Evolutionary conservation across 2,888 invertebrate genomes (phyloP).

Genomic region (Parnassius glacialis): DNA sequence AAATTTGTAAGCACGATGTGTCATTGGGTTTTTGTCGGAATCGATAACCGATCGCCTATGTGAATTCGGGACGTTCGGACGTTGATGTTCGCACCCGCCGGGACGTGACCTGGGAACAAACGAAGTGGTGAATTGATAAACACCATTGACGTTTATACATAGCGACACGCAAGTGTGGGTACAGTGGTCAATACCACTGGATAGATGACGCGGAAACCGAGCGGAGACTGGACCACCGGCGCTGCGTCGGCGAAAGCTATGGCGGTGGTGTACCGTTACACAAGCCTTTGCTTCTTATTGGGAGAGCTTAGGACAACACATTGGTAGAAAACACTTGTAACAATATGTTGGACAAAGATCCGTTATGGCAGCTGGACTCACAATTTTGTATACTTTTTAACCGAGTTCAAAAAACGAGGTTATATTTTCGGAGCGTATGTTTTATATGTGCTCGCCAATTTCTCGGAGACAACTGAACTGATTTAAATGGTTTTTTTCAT

Average conservation of each 20-base stretch:
- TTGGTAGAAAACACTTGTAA: neutral
- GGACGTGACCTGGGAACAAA: slow-evolving; percentile 19
- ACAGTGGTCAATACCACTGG: neutral
- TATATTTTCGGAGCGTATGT: too few relatives aligned
- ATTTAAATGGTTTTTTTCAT: too few relatives aligned
- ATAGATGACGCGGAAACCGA: slow-evolving; percentile 1
- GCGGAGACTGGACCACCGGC: slow-evolving; percentile 13
- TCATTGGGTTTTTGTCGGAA: slow-evolving; percentile 17
- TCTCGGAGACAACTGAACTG: too few relatives aligned
- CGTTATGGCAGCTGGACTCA: neutral
- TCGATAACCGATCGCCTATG: slow-evolving; percentile 21
- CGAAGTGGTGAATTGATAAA: slow-evolving; percentile 10
- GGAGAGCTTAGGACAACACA: neutral
- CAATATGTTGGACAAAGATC: neutral
- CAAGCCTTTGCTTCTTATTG: neutral
- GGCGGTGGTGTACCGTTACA: slow-evolving; percentile 7
- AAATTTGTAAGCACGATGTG: slow-evolving; percentile 14
- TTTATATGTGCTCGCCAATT: too few relatives aligned
- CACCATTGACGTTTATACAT: slow-evolving; percentile 4
- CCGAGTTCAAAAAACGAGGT: too few relatives aligned
- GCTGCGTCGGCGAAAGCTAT: slow-evolving; percentile 1
- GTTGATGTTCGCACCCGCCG: slow-evolving; percentile 16
- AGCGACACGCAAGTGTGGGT: neutral
- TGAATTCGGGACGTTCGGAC: slow-evolving; percentile 20
- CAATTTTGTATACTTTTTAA: too few relatives aligned